Conservation (phyloP, 2,113 vertebrate species). For the Sardina pilchardus region DNA sequence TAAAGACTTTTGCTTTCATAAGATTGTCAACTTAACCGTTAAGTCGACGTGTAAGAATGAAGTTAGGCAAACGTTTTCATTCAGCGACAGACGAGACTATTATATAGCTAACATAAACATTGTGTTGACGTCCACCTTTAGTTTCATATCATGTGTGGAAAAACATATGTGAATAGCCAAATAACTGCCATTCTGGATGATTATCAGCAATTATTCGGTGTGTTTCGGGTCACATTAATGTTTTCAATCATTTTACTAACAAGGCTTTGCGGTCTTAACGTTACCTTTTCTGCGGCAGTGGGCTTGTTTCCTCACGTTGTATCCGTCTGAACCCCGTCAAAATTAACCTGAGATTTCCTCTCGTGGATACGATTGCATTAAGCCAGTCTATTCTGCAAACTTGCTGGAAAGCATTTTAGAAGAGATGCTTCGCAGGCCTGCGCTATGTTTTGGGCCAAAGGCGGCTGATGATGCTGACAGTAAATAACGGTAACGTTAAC, state of each 20-base stretch:
- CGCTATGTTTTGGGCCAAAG: background rate
- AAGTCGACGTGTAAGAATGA: too few species aligned
- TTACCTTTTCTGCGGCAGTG: slow-evolving; percentile 11
- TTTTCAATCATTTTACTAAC: background rate
- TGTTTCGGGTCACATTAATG: background rate
- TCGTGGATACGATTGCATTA: background rate
- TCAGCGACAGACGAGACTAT: too few species aligned
- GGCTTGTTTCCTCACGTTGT: background rate
- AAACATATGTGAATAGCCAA: background rate
- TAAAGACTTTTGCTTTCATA: too few species aligned
- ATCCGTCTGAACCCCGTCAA: background rate
- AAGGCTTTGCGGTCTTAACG: background rate
- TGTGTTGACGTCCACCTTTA: background rate
- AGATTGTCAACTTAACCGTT: too few species aligned
- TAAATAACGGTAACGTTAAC: background rate
- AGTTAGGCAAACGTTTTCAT: too few species aligned
- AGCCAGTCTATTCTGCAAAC: background rate
- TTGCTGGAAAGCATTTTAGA: background rate
- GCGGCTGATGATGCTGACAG: background rate
- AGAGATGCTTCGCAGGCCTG: background rate
- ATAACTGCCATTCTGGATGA: background rate
- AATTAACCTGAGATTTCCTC: background rate
- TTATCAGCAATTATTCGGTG: background rate
- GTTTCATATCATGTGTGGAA: background rate
- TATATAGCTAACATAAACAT: too few species aligned